A percentile compares a stretch with the other conserved stretches of the same genome.
These are phyloP conservation scores for Halisarca cf. caerulea DNA, from an alignment of 37 sponge, comb jelly and placozoan genomes.

Conservation along the genomic window DNA sequence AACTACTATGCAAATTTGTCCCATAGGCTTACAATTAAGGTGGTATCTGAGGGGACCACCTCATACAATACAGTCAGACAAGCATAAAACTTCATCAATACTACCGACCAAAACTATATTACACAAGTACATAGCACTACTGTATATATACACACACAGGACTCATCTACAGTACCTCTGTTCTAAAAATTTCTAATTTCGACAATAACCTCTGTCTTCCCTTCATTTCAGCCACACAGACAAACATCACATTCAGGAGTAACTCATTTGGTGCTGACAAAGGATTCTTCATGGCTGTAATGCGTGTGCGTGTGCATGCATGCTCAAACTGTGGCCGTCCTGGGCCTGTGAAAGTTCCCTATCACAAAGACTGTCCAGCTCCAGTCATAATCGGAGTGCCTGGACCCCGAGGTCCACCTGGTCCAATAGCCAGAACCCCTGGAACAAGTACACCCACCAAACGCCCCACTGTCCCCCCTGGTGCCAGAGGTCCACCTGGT, in stretches of 20 bases:
- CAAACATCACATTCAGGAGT: slow-evolving; percentile 21
- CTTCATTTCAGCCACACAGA: neutral
- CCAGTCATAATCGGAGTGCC: neutral
- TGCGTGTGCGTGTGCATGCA: neutral
- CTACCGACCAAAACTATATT: too few species aligned
- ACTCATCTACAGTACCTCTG: too few species aligned
- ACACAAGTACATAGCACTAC: too few species aligned
- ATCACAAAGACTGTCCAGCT: neutral
- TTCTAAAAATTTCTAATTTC: neutral
- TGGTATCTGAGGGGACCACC: too few species aligned
- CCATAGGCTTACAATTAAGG: too few species aligned
- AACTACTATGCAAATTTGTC: too few species aligned
- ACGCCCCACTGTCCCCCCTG: too few species aligned
- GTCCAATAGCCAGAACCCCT: neutral
- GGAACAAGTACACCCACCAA: neutral
- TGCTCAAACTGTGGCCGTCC: neutral
- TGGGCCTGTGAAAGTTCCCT: neutral
- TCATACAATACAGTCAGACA: too few species aligned
- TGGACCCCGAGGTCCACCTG: neutral
- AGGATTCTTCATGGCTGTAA: neutral
- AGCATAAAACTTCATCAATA: too few species aligned
- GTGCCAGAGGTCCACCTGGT: too few species aligned
- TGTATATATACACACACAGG: too few species aligned
- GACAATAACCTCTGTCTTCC: neutral
- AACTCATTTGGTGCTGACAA: neutral